Conservation (phyloP, 2,888 invertebrate genomes). For the Gari tellinella region DNA sequence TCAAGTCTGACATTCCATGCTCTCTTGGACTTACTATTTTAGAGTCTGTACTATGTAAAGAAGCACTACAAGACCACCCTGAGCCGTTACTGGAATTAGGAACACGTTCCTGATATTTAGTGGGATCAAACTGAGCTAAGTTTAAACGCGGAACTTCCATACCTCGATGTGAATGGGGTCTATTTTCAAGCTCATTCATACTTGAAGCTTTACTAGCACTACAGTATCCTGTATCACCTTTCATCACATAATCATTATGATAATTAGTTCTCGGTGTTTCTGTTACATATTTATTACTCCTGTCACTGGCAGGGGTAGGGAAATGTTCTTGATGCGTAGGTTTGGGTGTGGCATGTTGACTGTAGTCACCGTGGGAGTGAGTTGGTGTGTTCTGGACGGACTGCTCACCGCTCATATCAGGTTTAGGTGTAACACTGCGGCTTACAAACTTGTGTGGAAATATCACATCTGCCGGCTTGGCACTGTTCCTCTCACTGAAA, state of each 20-base stretch:
- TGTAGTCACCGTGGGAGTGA: too few species aligned
- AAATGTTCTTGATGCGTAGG: conserved; percentile 28
- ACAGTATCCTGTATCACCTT: conserved; percentile 57
- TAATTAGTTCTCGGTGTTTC: conserved; percentile 46
- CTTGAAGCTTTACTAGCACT: conserved; percentile 47
- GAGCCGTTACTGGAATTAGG: conserved; percentile 67
- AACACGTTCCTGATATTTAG: conserved; percentile 70
- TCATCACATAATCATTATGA: conserved; percentile 24
- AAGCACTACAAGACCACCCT: conserved; percentile 73
- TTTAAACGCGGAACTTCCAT: conserved; percentile 48
- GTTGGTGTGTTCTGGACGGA: too few species aligned
- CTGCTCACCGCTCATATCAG: not conserved
- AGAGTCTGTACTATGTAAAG: conserved; percentile 67
- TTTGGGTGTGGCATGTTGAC: conserved; percentile 7
- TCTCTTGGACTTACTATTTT: conserved; percentile 55
- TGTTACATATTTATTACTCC: conserved; percentile 31
- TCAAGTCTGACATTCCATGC: conserved; percentile 61
- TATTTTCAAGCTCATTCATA: conserved; percentile 38
- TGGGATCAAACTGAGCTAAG: conserved; percentile 68
- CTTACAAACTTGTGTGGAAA: too few species aligned
- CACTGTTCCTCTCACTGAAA: conserved; percentile 40
- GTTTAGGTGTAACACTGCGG: not conserved
- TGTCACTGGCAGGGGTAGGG: conserved; percentile 40
- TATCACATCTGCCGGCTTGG: not conserved
- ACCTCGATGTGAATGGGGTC: conserved; percentile 28